Conservation (phyloP, 2,113 vertebrate genomes). For the Turnix velox region DNA sequence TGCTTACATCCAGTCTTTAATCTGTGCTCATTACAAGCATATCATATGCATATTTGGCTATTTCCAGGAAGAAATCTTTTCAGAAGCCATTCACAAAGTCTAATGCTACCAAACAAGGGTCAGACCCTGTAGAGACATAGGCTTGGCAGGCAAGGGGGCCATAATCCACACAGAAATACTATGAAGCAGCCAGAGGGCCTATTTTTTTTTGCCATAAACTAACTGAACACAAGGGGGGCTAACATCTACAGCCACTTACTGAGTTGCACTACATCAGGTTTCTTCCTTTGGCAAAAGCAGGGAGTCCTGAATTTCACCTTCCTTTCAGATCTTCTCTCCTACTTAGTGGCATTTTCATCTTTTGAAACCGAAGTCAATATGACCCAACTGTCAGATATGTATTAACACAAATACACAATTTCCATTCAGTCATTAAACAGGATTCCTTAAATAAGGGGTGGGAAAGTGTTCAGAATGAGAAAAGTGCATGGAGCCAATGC, state of each 20-base stretch:
- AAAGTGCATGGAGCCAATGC: accelerated
- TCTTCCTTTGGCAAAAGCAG: neutral
- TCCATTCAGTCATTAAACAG: neutral
- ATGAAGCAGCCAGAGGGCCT: neutral
- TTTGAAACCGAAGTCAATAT: neutral
- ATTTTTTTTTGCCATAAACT: neutral
- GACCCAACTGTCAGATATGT: neutral
- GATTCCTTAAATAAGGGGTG: neutral
- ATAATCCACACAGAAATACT: neutral
- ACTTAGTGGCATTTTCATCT: neutral
- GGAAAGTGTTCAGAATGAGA: neutral
- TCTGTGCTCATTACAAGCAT: neutral
- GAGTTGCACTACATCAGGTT: neutral
- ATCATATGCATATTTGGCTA: neutral
- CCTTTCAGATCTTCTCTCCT: neutral
- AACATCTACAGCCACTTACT: neutral
- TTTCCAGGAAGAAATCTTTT: neutral
- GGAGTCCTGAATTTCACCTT: neutral
- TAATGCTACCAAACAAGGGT: neutral
- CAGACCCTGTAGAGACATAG: neutral
- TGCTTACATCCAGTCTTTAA: neutral
- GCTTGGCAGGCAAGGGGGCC: neutral
- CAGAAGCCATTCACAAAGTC: neutral
- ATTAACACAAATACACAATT: neutral
- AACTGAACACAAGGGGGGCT: neutral